Percentiles rank a stretch among this genome's conserved stretches.
Evolutionary conservation across 1,140 invertebrate genomes (phyloP).

Genomic region (Apocrypta bakeri): DNA sequence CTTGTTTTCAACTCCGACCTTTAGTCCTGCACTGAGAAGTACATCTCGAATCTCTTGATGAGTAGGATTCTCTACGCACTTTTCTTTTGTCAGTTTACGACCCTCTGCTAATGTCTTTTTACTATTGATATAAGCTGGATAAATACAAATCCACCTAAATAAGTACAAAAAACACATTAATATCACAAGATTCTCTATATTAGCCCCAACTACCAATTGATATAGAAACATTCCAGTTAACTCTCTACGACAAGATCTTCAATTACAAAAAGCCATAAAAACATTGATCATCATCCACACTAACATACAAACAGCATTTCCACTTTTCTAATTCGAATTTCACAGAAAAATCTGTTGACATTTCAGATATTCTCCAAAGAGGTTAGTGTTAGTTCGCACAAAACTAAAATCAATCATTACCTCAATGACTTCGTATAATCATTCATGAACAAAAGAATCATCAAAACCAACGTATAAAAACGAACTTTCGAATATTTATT

Average conservation of each 20-base stretch:
- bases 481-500: background rate
- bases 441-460: background rate
- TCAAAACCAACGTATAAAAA: background rate
- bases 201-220: background rate
- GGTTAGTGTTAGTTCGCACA: constrained; percentile 40
- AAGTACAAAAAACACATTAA: constrained; percentile 60
- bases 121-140: constrained; percentile 96
- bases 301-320: background rate
- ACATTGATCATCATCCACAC: background rate
- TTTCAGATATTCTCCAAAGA: background rate
- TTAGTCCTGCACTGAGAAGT: constrained; percentile 85
- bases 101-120: constrained; percentile 93
- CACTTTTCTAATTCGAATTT: background rate
- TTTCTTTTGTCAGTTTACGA: constrained; percentile 86
- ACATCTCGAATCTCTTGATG: constrained; percentile 96
- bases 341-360: background rate
- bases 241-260: background rate
- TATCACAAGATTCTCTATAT: background rate
- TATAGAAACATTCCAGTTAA: background rate
- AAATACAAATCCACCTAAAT: constrained; percentile 95
- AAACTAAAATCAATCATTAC: background rate
- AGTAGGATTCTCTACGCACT: constrained; percentile 95
- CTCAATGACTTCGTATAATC: background rate
- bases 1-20: constrained; percentile 95
- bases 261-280: background rate